Conservation (phyloP, 2,888 invertebrate species). For the Coecobrya sp. region DNA sequence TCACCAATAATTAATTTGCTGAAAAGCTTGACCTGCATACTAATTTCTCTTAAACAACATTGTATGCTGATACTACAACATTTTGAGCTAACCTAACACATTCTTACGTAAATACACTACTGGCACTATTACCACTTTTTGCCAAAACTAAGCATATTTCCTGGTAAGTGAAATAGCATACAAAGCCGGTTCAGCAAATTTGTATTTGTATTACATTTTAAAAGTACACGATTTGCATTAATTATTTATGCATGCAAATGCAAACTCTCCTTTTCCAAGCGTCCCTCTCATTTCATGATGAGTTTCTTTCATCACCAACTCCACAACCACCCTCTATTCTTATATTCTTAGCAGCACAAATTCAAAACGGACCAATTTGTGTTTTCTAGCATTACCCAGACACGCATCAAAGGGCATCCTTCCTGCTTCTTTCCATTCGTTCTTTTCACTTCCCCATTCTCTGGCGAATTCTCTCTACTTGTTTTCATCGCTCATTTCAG, state of each 20-base stretch:
- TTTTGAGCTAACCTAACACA: not conserved
- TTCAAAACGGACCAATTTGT: conserved; percentile 57
- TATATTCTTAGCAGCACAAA: not conserved
- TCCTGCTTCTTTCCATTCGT: not conserved
- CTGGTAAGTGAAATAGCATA: not conserved
- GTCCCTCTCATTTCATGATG: not conserved
- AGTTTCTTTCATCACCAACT: conserved; percentile 4
- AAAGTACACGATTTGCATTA: conserved; percentile 68
- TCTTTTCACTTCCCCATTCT: conserved; percentile 7
- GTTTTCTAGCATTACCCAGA: conserved; percentile 38
- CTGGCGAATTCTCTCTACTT: not conserved
- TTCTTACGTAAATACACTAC: not conserved
- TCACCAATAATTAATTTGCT: conserved; percentile 38
- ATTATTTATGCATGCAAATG: conserved; percentile 76
- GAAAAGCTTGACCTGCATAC: conserved; percentile 43
- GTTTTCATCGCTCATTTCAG: conserved; percentile 43
- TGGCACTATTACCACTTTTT: not conserved
- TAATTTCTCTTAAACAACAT: not conserved
- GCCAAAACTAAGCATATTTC: too few relatives aligned
- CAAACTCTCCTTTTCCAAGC: conserved; percentile 4
- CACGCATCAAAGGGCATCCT: conserved; percentile 41
- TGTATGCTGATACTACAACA: not conserved
- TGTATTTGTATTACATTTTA: conserved; percentile 47
- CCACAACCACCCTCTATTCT: not conserved
- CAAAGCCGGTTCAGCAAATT: not conserved